Base-by-base conservation (phyloP, 2,113 vertebrate genomes). In the Entomyzon cyanotis region DNA sequence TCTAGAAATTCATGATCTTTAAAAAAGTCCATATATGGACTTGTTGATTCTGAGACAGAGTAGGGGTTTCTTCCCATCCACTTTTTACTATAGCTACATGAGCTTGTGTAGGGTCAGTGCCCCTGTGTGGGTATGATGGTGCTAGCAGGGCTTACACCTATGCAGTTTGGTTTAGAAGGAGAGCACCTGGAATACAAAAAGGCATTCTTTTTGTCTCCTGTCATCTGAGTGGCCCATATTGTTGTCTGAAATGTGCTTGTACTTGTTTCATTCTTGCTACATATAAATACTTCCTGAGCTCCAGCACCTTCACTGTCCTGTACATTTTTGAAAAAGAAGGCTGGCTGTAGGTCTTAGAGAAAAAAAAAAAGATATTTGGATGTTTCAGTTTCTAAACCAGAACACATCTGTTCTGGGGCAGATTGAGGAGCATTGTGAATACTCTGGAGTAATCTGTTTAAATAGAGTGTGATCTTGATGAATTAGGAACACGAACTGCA, bases 381-480 rank as follows among this genome's bases (percentile, higher is more conserved):
- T 3, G 1, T 68, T 94, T 94, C 77, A 18, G 55, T 95, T 95
- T 91, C 58, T 87, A 79, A 96, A 93, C 53, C 75, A 90, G 93
- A 97, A 39, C 78, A 22, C 33, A 55, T 85, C 81, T 87, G 78
- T 95, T 93, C 91, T 96, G 82, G 89, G 84, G 41, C 93, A 83
- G 70, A 82, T 67, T 79, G 62, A 87, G 53, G 67, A 79, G 82
- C 63, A 41, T 44, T 83, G 59, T 5, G 24, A 94, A 91, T 93
- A 85, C 94, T 88, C 93, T 79, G 62, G 96, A 95, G 95, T 89
- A 74, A 84, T 91, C n/a, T 79, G 69, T 92, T 95, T 94, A 94
- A 96, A 94, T 89, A 70, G 91, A 82, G n/a, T 95, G 44, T 91
- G 87, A 91, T 91, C 81, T 91, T 94, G 93, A 86, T 93, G 71